These are phyloP conservation scores for Coenobita brevimanus DNA, from an alignment of 1,140 invertebrate genomes.

Conservation along the genomic window DNA sequence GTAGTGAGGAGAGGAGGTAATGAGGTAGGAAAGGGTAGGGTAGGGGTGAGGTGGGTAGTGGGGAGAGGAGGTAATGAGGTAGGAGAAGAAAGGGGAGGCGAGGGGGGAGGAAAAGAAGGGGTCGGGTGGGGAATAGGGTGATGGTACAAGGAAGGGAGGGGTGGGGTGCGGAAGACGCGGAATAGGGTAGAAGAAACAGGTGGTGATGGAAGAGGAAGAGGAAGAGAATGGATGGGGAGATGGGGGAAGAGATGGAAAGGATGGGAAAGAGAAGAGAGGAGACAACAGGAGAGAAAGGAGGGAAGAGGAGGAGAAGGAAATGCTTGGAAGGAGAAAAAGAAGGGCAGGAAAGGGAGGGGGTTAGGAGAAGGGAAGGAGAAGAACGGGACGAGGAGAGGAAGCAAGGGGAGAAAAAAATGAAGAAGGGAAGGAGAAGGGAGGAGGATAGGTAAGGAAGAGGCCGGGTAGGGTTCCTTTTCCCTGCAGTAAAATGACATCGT, in stretches of 20 bases:
- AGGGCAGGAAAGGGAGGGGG: background rate
- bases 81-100: background rate
- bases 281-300: background rate
- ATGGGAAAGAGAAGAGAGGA: too few species aligned
- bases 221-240: too few species aligned
- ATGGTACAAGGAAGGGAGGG: too few species aligned
- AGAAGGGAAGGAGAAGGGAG: background rate
- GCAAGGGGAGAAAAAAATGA: background rate
- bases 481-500: too few species aligned
- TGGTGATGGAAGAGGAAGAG: too few species aligned
- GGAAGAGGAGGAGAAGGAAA: background rate
- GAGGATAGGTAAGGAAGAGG: background rate
- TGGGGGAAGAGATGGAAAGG: too few species aligned
- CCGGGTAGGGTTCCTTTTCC: background rate
- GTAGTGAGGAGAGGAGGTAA: background rate
- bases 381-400: background rate
- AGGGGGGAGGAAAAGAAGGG: too few species aligned
- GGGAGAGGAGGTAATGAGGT: background rate
- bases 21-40: background rate
- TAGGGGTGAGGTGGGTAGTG: too few species aligned
- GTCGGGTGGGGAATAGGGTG: too few species aligned
- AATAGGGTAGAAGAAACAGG: too few species aligned
- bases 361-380: background rate
- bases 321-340: background rate
- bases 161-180: too few species aligned